phyloP scores from a whole-genome alignment of 2,888 invertebrate genomes.

The Phaedon cochleariae region DNA sequence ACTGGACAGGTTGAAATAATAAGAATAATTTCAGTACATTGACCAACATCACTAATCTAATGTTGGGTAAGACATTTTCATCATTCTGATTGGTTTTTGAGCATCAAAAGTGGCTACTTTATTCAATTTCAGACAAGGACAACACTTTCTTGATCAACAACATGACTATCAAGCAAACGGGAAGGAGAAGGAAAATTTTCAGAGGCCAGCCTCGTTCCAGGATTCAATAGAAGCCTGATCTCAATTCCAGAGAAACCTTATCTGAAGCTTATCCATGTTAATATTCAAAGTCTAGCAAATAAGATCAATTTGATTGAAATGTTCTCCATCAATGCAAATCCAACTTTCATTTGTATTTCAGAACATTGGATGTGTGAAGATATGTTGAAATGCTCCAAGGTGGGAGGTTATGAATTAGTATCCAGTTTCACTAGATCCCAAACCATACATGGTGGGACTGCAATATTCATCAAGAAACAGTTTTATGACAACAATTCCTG shows the following conservation, averaged over 20 bases:
- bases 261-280: not conserved
- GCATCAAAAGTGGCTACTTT: too few species aligned
- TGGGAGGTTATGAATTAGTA: constrained; percentile 1
- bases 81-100: too few species aligned
- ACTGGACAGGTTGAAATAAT: too few species aligned
- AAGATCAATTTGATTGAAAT: constrained; percentile 12
- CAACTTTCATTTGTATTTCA: constrained; percentile 1
- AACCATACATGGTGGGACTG: constrained; percentile 5
- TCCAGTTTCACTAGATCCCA: constrained; percentile 9
- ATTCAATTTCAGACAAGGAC: constrained; percentile 1
- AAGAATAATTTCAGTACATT: too few species aligned
- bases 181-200: not conserved
- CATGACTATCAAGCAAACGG: not conserved
- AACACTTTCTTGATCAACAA: not conserved
- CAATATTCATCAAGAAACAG: not conserved
- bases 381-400: not conserved
- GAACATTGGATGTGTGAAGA: constrained; percentile 16
- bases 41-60: too few species aligned
- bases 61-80: too few species aligned
- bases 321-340: not conserved
- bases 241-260: not conserved
- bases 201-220: not conserved
- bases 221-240: not conserved
- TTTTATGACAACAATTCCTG: not conserved
- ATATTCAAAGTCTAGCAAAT: constrained; percentile 10